phyloP scores from a whole-genome alignment of 2,113 vertebrate genomes.

The Oriolus oriolus region DNA sequence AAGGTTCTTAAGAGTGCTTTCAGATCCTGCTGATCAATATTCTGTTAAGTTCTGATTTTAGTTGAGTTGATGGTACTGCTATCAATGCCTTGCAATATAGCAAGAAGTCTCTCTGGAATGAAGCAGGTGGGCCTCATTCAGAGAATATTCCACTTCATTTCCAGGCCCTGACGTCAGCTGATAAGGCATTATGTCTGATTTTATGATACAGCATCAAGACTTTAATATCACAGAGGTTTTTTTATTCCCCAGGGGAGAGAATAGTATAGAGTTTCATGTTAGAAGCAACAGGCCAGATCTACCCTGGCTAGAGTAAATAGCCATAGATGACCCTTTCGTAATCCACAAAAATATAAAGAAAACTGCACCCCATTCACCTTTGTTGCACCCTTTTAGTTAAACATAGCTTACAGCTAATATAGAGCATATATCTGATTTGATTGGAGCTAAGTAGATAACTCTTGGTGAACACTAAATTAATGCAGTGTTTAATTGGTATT shows the following conservation, averaged over 20 bases:
- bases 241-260: background rate
- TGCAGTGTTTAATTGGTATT: background rate
- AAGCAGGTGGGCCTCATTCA: background rate
- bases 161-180: background rate
- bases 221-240: background rate
- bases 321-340: background rate
- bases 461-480: background rate
- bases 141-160: background rate
- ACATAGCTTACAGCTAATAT: background rate
- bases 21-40: conserved; percentile 27
- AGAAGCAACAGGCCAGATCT: background rate
- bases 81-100: background rate
- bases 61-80: background rate
- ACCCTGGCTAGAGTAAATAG: background rate
- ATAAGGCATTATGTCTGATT: background rate
- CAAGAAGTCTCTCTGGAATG: background rate
- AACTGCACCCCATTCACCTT: background rate
- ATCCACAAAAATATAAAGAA: background rate
- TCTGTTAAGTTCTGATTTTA: conserved; percentile 7
- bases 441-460: background rate
- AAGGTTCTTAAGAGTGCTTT: conserved; percentile 24
- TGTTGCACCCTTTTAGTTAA: background rate
- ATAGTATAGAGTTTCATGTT: background rate
- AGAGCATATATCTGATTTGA: background rate
- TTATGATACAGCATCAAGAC: background rate